phyloP scores from a whole-genome alignment of 1,140 invertebrate species.

The Temnothorax nylanderi region DNA sequence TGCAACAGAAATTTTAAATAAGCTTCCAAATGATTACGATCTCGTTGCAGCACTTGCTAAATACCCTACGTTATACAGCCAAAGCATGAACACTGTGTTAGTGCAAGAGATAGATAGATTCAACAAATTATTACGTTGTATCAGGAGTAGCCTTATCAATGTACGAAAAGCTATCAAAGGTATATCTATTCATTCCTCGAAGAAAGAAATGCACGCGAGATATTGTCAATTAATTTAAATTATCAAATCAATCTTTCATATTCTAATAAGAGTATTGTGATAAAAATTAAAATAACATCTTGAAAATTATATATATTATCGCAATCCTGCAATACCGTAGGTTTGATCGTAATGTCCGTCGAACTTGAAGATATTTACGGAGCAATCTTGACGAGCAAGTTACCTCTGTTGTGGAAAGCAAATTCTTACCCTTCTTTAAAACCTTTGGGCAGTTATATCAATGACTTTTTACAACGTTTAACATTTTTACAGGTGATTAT shows the following conservation, averaged over 20 bases:
- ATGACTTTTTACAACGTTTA: conserved; percentile 94
- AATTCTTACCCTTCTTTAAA: conserved; percentile 97
- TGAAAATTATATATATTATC: conserved; percentile 4
- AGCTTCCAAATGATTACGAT: conserved; percentile 92
- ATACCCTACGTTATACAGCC: conserved; percentile 93
- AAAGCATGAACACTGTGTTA: conserved; percentile 97
- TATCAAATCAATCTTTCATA: background rate
- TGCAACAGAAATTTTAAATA: conserved; percentile 89
- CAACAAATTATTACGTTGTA: conserved; percentile 91
- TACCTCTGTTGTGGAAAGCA: conserved; percentile 93
- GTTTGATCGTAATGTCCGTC: conserved; percentile 93
- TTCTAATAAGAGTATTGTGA: background rate
- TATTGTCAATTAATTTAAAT: conserved; percentile 9
- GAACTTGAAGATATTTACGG: conserved; percentile 95
- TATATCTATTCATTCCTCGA: conserved; percentile 67
- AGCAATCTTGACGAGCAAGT: conserved; percentile 93
- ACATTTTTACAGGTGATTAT: conserved; percentile 90
- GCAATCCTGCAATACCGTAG: conserved; percentile 74
- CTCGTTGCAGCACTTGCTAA: conserved; percentile 88
- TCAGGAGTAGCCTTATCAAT: conserved; percentile 91
- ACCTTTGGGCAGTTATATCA: conserved; percentile 95
- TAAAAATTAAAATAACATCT: conserved; percentile 2
- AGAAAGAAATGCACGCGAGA: conserved; percentile 1
- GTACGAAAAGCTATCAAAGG: conserved; percentile 97
- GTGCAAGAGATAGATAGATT: conserved; percentile 97